Base-by-base conservation (phyloP, 1,140 invertebrate species). In the Megathymus violae region DNA sequence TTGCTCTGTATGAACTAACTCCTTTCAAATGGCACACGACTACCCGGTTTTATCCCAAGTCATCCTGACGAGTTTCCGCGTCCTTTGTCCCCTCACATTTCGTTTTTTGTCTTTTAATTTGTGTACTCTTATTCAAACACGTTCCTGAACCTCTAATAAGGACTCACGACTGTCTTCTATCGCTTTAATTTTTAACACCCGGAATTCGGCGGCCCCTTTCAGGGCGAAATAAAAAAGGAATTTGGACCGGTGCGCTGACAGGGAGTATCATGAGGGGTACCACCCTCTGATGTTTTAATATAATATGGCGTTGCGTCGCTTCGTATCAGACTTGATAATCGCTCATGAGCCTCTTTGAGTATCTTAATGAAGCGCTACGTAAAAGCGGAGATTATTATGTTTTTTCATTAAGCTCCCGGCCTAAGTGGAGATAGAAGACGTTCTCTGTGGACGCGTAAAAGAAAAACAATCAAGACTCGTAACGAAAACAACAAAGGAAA, bases 301-400 rank as follows among this genome's bases (percentile, higher is more conserved):
- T 76, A 82, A 80, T 82, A 78, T 79, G 72, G 76, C 75, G 78
- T 78, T 84, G 74, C 78, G 69, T 50, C 61, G 73, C 68, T 82
- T 85, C 77, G 80, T 87, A 85, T 87, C 82, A 70, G 64, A 54
- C 69, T 69, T 77, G 77, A 81, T 85, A 86, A 86, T 83, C 83
- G 79, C 75, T 72, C 70, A 67, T 75, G 71, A 82, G 80, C 80
- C 79, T 71, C 78, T 75, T 66, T 69, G 71, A 81, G 73, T 74
- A 69, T 78, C 78, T 85, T 88, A 88, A 88, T 86, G 79, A 86
- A 89, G 81, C 82, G 74, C 69, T 72, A 64, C 71, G 71, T 67
- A 48, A 75, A 58, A 76, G 78, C 80, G 52, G 74, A 64, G 78
- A 82, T 85, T 84, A 82, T 81, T 82, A 81, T 74, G 68, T 82